phyloP scores from a whole-genome alignment of 2,888 invertebrate species.

The Molanna angustata region DNA sequence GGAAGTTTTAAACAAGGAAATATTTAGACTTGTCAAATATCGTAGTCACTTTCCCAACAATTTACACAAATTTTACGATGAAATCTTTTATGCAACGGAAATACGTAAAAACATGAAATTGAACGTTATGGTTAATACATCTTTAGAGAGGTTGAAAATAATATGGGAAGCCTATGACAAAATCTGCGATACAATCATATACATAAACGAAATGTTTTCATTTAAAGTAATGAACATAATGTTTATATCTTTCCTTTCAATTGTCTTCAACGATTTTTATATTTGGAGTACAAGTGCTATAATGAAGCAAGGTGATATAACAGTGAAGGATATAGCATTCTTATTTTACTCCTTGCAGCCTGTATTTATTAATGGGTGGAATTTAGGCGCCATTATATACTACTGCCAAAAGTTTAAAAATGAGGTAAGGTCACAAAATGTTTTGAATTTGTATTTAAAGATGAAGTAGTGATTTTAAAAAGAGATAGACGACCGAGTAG shows the following conservation, averaged over 20 bases:
- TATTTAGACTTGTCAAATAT: background rate
- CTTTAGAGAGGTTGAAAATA: slow-evolving; percentile 2
- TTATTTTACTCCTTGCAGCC: slow-evolving; percentile 1
- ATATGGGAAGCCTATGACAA: slow-evolving; percentile 9
- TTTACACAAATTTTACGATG: background rate
- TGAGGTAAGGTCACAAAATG: slow-evolving; percentile 5
- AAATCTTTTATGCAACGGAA: background rate
- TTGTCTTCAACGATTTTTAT: slow-evolving; percentile 9
- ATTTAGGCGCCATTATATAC: background rate
- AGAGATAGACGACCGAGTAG: no score
- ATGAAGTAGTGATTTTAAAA: no score
- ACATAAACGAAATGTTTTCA: slow-evolving; percentile 1
- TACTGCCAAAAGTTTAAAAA: slow-evolving; percentile 9
- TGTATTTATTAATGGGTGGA: background rate
- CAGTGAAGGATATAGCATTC: background rate
- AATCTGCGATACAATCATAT: slow-evolving; percentile 6
- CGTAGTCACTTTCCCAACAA: background rate
- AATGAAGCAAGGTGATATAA: background rate
- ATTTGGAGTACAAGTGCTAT: background rate
- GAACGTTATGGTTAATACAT: background rate
- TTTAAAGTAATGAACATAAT: slow-evolving; percentile 6
- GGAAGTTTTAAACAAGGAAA: background rate
- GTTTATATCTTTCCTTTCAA: slow-evolving; percentile 3
- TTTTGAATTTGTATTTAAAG: no score
- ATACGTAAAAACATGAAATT: background rate